Evolutionary conservation across 2,888 invertebrate genomes (phyloP).

Genomic region (Drosophila tanythrix): DNA sequence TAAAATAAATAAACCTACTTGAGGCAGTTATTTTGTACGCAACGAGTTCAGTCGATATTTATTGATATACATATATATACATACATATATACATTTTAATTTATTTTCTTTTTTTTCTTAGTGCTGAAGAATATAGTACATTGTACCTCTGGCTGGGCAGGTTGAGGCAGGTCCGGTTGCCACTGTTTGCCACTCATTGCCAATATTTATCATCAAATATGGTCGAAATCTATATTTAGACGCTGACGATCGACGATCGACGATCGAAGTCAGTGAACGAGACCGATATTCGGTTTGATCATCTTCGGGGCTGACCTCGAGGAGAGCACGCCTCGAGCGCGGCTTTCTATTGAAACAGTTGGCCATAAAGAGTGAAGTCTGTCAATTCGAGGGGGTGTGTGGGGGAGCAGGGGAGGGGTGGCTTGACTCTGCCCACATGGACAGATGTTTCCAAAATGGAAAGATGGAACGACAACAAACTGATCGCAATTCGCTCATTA

Average conservation of each 20-base stretch:
- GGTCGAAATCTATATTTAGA: slow-evolving; percentile 81
- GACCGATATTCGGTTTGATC: slow-evolving; percentile 20
- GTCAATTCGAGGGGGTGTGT: neutral
- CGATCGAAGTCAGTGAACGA: slow-evolving; percentile 8
- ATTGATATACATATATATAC: too few species aligned
- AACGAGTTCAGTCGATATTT: neutral
- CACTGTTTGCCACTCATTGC: slow-evolving; percentile 65
- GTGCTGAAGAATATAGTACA: slow-evolving; percentile 3
- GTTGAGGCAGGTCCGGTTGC: slow-evolving; percentile 73
- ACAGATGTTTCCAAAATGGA: neutral
- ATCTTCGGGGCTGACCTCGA: slow-evolving; percentile 61
- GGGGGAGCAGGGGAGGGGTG: too few species aligned
- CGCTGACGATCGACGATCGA: slow-evolving; percentile 62
- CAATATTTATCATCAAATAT: slow-evolving; percentile 81
- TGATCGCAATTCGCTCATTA: slow-evolving; percentile 14
- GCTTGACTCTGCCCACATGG: slow-evolving; percentile 8
- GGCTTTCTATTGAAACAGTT: slow-evolving; percentile 79
- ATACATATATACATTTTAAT: too few species aligned
- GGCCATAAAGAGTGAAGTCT: slow-evolving; percentile 39
- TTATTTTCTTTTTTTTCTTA: neutral
- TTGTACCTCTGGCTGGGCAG: slow-evolving; percentile 42
- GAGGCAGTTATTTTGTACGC: neutral
- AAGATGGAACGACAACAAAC: slow-evolving; percentile 2
- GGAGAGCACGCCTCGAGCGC: slow-evolving; percentile 47
- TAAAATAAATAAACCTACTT: neutral